Evolutionary conservation across 2,888 invertebrate genomes (phyloP).

Genomic region (Lycia hirtaria): DNA sequence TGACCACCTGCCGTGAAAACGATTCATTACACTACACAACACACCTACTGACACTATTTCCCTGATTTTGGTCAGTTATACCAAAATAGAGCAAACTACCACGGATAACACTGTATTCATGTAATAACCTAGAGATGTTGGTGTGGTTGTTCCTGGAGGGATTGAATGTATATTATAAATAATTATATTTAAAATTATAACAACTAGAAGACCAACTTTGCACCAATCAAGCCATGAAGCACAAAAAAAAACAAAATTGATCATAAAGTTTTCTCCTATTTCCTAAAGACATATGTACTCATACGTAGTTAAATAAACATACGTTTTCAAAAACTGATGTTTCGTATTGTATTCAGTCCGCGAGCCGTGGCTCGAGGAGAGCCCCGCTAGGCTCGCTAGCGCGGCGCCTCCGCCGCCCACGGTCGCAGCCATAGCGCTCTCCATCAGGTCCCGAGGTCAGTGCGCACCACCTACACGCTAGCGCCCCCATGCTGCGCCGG

Average conservation of each 20-base stretch:
- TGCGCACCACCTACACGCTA: constrained; percentile 38
- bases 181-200: too few species aligned
- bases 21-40: constrained; percentile 44
- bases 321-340: background rate
- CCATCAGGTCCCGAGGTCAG: constrained; percentile 79
- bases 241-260: too few species aligned
- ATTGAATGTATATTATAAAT: too few species aligned
- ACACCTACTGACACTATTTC: constrained; percentile 24
- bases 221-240: too few species aligned
- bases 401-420: constrained; percentile 50
- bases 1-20: constrained; percentile 61
- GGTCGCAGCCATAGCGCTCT: constrained; percentile 74
- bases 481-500: background rate
- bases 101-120: too few species aligned
- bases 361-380: constrained; percentile 30
- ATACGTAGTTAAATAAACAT: background rate
- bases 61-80: constrained; percentile 4
- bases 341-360: constrained; percentile 34
- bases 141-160: too few species aligned
- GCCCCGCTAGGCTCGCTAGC: constrained; percentile 24
- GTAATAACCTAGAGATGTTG: too few species aligned
- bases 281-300: background rate
- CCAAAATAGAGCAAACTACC: too few species aligned
- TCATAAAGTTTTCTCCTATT: too few species aligned
- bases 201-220: too few species aligned